Evolutionary conservation across 2,113 vertebrate species (phyloP).

Genomic region (mouse (Mus musculus)): GRCm39 chr17:32675001-32675500

Average conservation of each 20-base stretch:
- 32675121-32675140: background rate
- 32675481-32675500: background rate
- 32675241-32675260: background rate
- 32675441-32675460: background rate
- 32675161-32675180: background rate
- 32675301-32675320: background rate
- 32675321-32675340: background rate
- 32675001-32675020: background rate
- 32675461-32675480: background rate
- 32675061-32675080: background rate
- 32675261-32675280: background rate
- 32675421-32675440: background rate
- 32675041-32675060: background rate
- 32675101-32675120: too few relatives aligned
- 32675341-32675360: background rate
- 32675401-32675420: background rate
- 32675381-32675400: background rate
- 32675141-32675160: background rate
- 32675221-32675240: background rate
- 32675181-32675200: background rate
- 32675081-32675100: background rate
- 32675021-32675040: background rate
- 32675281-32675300: background rate
- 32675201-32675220: background rate
- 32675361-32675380: background rate